Percentiles rank a stretch among this genome's conserved stretches.
Evolutionary conservation across 2,888 invertebrate genomes (phyloP).

Genomic region (Dendrolimus houi): DNA sequence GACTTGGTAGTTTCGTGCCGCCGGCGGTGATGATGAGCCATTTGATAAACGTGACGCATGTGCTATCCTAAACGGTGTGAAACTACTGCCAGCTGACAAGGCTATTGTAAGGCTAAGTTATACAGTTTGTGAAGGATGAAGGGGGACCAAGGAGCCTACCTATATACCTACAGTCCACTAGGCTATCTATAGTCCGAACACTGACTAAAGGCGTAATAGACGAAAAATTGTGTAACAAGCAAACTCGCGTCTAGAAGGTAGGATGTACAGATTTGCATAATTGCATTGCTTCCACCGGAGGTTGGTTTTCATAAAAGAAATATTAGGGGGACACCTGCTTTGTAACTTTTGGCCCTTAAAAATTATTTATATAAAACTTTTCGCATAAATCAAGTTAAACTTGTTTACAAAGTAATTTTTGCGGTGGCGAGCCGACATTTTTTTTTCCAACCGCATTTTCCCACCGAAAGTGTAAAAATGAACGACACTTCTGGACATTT

Average conservation of each 20-base stretch:
- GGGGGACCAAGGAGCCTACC: too few species aligned
- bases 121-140: too few species aligned
- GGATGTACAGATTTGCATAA: slow-evolving; percentile 56
- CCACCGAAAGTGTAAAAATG: slow-evolving; percentile 23
- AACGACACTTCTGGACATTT: slow-evolving; percentile 21
- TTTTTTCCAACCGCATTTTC: not conserved
- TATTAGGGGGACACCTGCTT: slow-evolving; percentile 67
- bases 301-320: slow-evolving; percentile 55
- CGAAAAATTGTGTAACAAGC: not conserved
- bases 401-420: slow-evolving; percentile 72
- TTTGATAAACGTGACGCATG: too few species aligned
- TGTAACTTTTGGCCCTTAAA: slow-evolving; percentile 65
- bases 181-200: too few species aligned
- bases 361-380: slow-evolving; percentile 69
- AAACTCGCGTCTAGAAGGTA: not conserved
- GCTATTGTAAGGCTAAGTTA: too few species aligned
- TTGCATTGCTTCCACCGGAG: slow-evolving; percentile 45
- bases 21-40: too few species aligned
- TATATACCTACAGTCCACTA: too few species aligned
- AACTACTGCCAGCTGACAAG: too few species aligned
- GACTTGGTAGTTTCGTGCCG: too few species aligned
- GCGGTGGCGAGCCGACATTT: slow-evolving; percentile 13
- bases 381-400: slow-evolving; percentile 71
- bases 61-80: too few species aligned
- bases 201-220: too few species aligned